Evolutionary conservation across 2,888 invertebrate genomes (phyloP).

Genomic region (Conus canariensis): DNA sequence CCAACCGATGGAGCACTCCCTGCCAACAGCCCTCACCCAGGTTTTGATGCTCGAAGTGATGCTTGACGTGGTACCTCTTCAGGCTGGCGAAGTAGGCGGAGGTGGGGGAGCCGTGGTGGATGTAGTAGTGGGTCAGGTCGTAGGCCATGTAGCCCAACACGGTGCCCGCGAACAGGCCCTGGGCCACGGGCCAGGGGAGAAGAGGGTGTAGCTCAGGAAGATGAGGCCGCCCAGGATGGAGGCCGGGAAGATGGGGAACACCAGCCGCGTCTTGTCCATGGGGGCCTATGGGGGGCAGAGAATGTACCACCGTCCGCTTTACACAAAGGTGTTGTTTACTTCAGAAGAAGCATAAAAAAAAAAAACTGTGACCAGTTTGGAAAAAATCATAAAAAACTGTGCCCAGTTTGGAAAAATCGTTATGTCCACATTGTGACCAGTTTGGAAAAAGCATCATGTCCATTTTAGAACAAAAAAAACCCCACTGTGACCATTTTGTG

Average conservation of each 20-base stretch:
- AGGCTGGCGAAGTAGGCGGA: conserved; percentile 75
- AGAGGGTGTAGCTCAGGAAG: conserved; percentile 69
- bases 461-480: too few species aligned
- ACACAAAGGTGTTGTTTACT: too few species aligned
- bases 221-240: conserved; percentile 72
- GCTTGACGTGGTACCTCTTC: conserved; percentile 79
- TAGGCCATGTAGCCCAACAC: conserved; percentile 77
- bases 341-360: too few species aligned
- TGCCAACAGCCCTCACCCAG: conserved; percentile 64
- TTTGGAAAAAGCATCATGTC: too few species aligned
- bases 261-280: conserved; percentile 79
- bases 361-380: too few species aligned
- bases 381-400: too few species aligned
- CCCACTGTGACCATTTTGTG: too few species aligned
- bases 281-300: conserved; percentile 76
- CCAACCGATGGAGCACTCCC: too few species aligned
- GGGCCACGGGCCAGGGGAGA: conserved; percentile 71
- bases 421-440: too few species aligned
- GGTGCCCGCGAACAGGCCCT: conserved; percentile 74
- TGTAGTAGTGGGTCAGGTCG: conserved; percentile 79
- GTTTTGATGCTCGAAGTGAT: conserved; percentile 79
- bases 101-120: conserved; percentile 78
- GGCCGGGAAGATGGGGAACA: conserved; percentile 79
- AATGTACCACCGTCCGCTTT: too few species aligned
- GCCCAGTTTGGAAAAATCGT: too few species aligned